A percentile compares a stretch with the other conserved stretches of the same genome.
phyloP scores from a whole-genome alignment of 2,797 vertebrate genomes.

The Pipistrellus kuhlii region DNA sequence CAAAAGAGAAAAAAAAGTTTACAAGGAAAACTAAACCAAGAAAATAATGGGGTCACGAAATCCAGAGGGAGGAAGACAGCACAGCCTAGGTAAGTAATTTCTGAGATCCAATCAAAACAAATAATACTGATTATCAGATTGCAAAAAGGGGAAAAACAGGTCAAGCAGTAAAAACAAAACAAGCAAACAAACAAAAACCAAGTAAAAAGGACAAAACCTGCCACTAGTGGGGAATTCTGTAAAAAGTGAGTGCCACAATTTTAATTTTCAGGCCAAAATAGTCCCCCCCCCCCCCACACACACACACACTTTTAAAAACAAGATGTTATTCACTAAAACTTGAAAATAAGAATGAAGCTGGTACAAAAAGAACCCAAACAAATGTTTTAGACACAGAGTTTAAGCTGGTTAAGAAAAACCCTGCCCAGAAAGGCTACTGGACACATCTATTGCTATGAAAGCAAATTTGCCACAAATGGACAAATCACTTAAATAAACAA shows the following conservation, averaged over 20 bases:
- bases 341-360: constrained; percentile 4
- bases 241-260: constrained; percentile 1
- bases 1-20: constrained; percentile 64
- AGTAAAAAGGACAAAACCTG: background rate
- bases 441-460: constrained; percentile 1
- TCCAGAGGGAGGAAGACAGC: constrained; percentile 39
- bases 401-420: constrained; percentile 45
- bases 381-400: constrained; percentile 52
- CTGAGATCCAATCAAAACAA: constrained; percentile 63
- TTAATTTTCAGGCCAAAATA: constrained; percentile 48
- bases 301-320: background rate
- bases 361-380: background rate
- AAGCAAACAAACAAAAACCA: background rate
- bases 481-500: constrained; percentile 2
- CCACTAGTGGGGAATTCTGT: background rate
- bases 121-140: constrained; percentile 38
- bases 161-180: background rate
- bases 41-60: constrained; percentile 66
- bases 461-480: constrained; percentile 10
- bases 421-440: constrained; percentile 15
- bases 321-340: constrained; percentile 38
- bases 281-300: no score
- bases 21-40: constrained; percentile 31
- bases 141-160: background rate
- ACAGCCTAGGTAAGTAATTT: constrained; percentile 22